Percentiles rank a stretch among this genome's conserved stretches.
These are phyloP conservation scores for Trematomus loennbergii DNA, from an alignment of 2,113 vertebrate genomes.

Conservation along the genomic window DNA sequence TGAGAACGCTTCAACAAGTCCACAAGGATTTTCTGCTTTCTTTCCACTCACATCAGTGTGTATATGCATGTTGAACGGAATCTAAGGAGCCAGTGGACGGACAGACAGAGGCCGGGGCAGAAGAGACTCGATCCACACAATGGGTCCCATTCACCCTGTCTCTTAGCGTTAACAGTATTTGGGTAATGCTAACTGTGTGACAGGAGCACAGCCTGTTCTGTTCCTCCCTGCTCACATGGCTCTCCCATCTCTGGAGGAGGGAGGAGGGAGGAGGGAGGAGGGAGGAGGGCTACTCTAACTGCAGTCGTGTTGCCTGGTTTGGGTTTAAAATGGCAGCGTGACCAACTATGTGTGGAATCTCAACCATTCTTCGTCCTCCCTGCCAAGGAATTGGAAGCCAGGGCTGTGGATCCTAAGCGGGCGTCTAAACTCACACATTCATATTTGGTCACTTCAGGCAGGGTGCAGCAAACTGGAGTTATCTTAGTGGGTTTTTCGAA, in stretches of 20 bases:
- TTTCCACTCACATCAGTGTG: constrained; percentile 6
- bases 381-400: constrained; percentile 69
- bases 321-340: constrained; percentile 83
- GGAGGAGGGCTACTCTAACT: constrained; percentile 21
- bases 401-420: constrained; percentile 69
- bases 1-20: not conserved
- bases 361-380: constrained; percentile 75
- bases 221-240: constrained; percentile 61
- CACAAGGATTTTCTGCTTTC: not conserved
- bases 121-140: constrained; percentile 65
- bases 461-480: constrained; percentile 51
- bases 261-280: constrained; percentile 46
- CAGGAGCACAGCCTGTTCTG: constrained; percentile 48
- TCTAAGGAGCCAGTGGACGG: constrained; percentile 10
- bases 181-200: constrained; percentile 51
- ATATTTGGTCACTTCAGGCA: constrained; percentile 74
- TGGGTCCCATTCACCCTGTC: constrained; percentile 72
- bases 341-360: constrained; percentile 85
- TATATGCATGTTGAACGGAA: constrained; percentile 10
- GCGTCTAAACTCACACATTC: constrained; percentile 72
- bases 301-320: constrained; percentile 67
- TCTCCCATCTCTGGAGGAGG: constrained; percentile 57
- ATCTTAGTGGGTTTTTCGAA: constrained; percentile 50
- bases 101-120: constrained; percentile 25
- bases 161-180: constrained; percentile 41